Evolutionary conservation across 2,797 vertebrate genomes (phyloP).

Genomic region (Melanotaenia maccullochi): DNA sequence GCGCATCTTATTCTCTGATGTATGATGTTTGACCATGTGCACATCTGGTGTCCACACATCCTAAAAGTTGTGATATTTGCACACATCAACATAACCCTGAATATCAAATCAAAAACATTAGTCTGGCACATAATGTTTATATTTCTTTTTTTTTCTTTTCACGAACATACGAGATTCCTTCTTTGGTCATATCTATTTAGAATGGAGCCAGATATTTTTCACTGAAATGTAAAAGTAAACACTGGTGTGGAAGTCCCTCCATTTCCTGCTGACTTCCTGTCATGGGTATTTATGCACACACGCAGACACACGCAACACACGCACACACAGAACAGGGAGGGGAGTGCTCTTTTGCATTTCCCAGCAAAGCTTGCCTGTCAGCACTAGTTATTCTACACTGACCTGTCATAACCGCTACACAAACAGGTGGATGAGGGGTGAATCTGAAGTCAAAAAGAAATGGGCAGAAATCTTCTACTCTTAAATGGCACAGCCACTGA

Average conservation of each 20-base stretch:
- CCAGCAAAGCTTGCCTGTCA: slow-evolving; percentile 74
- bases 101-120: slow-evolving; percentile 58
- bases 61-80: slow-evolving; percentile 30
- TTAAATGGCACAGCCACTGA: slow-evolving; percentile 9
- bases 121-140: slow-evolving; percentile 54
- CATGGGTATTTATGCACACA: slow-evolving; percentile 71
- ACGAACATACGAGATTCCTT: slow-evolving; percentile 43
- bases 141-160: slow-evolving; percentile 53
- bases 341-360: slow-evolving; percentile 61
- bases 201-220: slow-evolving; percentile 74
- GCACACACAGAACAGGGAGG: slow-evolving; percentile 44
- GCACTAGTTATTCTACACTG: slow-evolving; percentile 72
- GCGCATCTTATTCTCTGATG: neutral
- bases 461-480: slow-evolving; percentile 50
- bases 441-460: slow-evolving; percentile 64
- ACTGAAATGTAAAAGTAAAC: slow-evolving; percentile 80
- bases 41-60: slow-evolving; percentile 11
- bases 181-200: slow-evolving; percentile 67
- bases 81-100: slow-evolving; percentile 38
- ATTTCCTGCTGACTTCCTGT: slow-evolving; percentile 83
- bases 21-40: slow-evolving; percentile 4
- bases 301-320: slow-evolving; percentile 44
- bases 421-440: slow-evolving; percentile 73
- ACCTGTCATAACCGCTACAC: slow-evolving; percentile 74
- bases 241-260: slow-evolving; percentile 82